Percentiles rank a stretch among this genome's conserved stretches.
Evolutionary conservation across 1,140 invertebrate genomes (phyloP).

Genomic region (Drosophila virilis): DNA sequence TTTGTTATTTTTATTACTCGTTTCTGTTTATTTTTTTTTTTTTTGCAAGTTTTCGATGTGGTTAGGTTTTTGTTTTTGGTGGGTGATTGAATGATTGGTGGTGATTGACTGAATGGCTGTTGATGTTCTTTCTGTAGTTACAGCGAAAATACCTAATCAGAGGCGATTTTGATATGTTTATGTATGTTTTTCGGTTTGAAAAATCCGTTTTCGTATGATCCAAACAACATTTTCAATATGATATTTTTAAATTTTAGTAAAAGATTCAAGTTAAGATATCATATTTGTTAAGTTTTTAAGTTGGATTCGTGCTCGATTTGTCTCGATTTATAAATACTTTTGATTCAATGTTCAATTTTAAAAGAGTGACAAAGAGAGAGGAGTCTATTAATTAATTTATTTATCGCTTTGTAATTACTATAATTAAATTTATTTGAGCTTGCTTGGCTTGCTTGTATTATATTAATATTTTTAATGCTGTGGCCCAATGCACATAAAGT

Average conservation of each 20-base stretch:
- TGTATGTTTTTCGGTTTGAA: conserved; percentile 3
- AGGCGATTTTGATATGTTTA: conserved; percentile 73
- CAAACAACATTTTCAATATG: conserved; percentile 18
- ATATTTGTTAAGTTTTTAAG: not conserved
- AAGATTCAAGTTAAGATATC: conserved; percentile 7
- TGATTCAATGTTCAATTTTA: conserved; percentile 19
- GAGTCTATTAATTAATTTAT: not conserved
- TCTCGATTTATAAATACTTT: conserved; percentile 1
- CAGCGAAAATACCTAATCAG: conserved; percentile 43
- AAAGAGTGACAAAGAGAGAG: not conserved
- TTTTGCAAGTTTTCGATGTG: not conserved
- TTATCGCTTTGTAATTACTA: conserved; percentile 10
- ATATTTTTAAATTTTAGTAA: conserved; percentile 6
- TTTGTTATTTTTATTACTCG: conserved; percentile 1
- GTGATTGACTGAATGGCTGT: not conserved
- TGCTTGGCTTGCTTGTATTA: conserved; percentile 7
- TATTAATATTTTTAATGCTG: conserved; percentile 21
- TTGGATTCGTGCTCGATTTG: not conserved
- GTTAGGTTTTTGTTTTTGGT: not conserved
- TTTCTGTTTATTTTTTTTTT: not conserved
- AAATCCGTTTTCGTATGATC: conserved; percentile 19
- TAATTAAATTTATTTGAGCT: conserved; percentile 12
- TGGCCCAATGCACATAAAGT: conserved; percentile 36
- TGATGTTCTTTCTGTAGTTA: too few relatives aligned
- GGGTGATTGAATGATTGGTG: not conserved